phyloP scores from a whole-genome alignment of 2,113 vertebrate species.

The Oxyruncus cristatus region DNA sequence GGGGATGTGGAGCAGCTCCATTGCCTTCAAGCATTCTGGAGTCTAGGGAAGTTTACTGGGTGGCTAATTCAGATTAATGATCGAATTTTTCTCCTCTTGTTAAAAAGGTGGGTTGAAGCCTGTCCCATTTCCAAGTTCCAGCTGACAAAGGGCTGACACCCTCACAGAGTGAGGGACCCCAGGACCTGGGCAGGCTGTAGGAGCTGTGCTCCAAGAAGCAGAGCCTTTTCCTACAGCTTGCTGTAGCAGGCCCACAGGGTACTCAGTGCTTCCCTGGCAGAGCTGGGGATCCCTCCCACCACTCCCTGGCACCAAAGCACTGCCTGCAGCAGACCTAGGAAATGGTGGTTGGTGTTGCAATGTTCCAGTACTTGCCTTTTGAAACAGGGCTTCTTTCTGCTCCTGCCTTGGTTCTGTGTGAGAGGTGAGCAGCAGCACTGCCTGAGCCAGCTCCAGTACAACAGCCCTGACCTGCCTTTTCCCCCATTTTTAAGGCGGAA shows the following conservation, averaged over 20 bases:
- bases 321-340: too few species aligned
- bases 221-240: neutral
- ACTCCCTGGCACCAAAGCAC: rapidly evolving
- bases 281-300: rapidly evolving
- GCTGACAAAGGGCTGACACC: rapidly evolving
- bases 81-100: neutral
- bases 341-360: rapidly evolving
- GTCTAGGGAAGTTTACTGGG: too few species aligned
- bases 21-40: rapidly evolving
- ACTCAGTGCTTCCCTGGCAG: too few species aligned
- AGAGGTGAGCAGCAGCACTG: neutral
- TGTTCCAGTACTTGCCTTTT: neutral
- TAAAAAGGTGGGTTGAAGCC: too few species aligned
- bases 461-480: rapidly evolving
- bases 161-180: neutral
- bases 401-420: neutral
- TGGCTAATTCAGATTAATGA: neutral
- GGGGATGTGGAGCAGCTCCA: neutral
- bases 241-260: too few species aligned
- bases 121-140: neutral
- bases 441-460: too few species aligned
- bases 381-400: neutral
- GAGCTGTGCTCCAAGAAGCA: neutral
- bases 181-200: rapidly evolving
- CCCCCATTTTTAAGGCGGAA: neutral